Evolutionary conservation across 2,113 vertebrate species (phyloP).

Genomic region (Pterocles gutturalis): DNA sequence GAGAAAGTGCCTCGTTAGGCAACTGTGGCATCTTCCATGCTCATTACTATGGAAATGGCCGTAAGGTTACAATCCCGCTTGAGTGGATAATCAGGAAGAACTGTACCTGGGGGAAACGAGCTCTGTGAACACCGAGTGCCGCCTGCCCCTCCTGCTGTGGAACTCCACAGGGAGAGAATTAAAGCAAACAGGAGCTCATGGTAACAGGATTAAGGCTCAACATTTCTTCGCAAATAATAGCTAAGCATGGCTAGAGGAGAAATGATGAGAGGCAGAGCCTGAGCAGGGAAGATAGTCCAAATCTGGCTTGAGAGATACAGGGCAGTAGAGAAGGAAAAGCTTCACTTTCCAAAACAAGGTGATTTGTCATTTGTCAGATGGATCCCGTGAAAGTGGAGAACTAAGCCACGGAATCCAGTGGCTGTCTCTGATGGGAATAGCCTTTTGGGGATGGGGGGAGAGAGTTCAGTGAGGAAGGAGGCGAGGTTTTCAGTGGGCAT

Average conservation of each 20-base stretch:
- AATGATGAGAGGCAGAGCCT: background rate
- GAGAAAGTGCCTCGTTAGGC: background rate
- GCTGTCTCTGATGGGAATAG: background rate
- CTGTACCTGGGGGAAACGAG: background rate
- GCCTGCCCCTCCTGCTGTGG: background rate
- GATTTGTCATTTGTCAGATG: background rate
- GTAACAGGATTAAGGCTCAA: background rate
- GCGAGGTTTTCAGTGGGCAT: background rate
- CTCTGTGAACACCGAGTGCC: background rate
- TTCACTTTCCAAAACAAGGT: background rate
- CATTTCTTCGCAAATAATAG: background rate
- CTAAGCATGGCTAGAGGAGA: background rate
- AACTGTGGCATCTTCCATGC: slow-evolving; percentile 22
- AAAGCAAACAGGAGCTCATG: background rate
- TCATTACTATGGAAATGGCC: slow-evolving; percentile 67
- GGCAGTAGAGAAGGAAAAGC: background rate
- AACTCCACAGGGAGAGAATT: background rate
- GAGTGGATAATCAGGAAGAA: slow-evolving; percentile 34
- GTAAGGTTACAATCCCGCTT: slow-evolving; percentile 32
- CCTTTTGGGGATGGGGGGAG: background rate
- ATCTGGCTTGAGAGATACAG: background rate
- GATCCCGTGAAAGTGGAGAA: background rate
- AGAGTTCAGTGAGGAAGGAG: background rate
- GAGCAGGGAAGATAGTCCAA: background rate
- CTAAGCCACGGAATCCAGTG: background rate